Percentiles rank a stretch among this genome's conserved stretches.
These are phyloP conservation scores for Nesospiza acunhae DNA, from an alignment of 2,113 vertebrate species.

Conservation along the genomic window DNA sequence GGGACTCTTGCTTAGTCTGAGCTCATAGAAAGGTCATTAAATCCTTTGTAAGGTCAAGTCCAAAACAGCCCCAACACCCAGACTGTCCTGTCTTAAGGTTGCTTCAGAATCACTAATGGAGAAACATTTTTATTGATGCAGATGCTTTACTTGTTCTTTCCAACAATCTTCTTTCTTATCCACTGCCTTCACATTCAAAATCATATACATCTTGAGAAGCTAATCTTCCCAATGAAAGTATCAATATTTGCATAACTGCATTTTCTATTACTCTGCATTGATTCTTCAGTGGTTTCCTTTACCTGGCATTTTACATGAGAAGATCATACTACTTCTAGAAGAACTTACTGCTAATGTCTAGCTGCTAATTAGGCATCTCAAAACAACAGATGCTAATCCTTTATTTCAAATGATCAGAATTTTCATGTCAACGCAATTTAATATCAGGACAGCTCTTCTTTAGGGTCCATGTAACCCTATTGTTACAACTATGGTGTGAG, in stretches of 20 bases:
- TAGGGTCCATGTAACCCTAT: not conserved
- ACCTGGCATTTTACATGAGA: not conserved
- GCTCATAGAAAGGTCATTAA: not conserved
- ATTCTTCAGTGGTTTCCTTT: not conserved
- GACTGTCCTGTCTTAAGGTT: not conserved
- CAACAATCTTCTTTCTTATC: not conserved
- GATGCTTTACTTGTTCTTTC: not conserved
- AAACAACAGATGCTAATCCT: not conserved
- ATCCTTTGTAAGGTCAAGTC: not conserved
- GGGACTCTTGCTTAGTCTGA: not conserved
- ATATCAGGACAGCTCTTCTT: not conserved
- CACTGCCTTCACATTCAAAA: not conserved
- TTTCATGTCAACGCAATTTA: not conserved
- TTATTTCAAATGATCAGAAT: not conserved
- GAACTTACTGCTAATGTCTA: not conserved
- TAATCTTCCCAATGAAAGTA: not conserved
- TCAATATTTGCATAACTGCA: not conserved
- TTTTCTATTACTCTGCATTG: not conserved
- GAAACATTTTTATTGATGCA: not conserved
- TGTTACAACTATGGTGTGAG: fast-evolving
- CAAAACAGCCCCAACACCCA: fast-evolving
- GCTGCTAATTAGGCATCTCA: not conserved
- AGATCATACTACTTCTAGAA: not conserved
- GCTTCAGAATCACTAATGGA: not conserved
- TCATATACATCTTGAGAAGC: not conserved